phyloP scores from a whole-genome alignment of 2,113 vertebrate genomes.

The Rhabdornis inornatus region DNA sequence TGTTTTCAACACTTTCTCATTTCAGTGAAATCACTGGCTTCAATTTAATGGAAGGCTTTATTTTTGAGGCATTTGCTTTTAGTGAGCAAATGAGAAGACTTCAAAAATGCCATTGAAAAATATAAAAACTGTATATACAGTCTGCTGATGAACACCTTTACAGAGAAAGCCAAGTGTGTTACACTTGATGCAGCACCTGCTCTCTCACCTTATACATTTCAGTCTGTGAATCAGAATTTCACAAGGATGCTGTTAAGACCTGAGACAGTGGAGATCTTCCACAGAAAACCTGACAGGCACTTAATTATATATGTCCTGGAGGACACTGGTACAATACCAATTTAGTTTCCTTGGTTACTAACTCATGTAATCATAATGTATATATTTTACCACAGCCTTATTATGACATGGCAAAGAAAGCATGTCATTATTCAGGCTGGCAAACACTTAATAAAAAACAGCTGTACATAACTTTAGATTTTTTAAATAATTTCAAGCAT shows the following conservation, averaged over 20 bases:
- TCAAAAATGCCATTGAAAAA: not conserved
- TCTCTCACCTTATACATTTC: not conserved
- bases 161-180: not conserved
- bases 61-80: not conserved
- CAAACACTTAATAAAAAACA: not conserved
- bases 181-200: not conserved
- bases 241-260: not conserved
- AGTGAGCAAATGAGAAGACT: not conserved
- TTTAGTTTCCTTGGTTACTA: slow-evolving; percentile 47
- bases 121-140: not conserved
- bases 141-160: not conserved
- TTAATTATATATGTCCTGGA: slow-evolving; percentile 44
- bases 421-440: not conserved
- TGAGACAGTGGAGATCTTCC: not conserved
- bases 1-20: not conserved
- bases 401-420: slow-evolving; percentile 31
- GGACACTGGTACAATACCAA: not conserved
- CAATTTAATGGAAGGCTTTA: not conserved
- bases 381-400: slow-evolving; percentile 10
- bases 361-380: slow-evolving; percentile 17
- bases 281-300: slow-evolving; percentile 27
- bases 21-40: not conserved
- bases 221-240: not conserved
- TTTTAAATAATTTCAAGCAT: not conserved
- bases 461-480: not conserved